Conservation (phyloP, 2,113 vertebrate species). For the Microcebus lehilahytsara region DNA sequence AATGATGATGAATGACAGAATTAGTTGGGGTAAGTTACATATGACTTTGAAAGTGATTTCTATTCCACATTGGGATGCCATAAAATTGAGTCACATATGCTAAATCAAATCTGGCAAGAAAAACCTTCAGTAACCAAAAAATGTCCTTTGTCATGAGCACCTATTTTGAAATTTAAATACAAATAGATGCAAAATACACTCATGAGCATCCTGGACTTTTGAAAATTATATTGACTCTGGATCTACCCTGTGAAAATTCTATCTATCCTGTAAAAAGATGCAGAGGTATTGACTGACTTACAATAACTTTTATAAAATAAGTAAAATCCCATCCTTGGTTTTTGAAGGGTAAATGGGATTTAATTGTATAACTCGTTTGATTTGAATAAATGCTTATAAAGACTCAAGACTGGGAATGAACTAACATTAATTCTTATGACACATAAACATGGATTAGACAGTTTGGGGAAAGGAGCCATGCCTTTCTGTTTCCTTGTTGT, state of each 20-base stretch:
- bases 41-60: conserved; percentile 56
- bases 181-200: not conserved
- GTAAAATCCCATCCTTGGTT: not conserved
- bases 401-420: not conserved
- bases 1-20: conserved; percentile 63
- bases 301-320: not conserved
- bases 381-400: not conserved
- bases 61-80: not conserved
- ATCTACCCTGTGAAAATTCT: not conserved
- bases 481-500: rapidly evolving
- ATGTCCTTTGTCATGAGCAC: not conserved
- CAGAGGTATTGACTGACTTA: not conserved
- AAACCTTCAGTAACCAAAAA: not conserved
- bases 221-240: not conserved
- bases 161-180: not conserved
- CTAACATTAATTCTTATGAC: not conserved
- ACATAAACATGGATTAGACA: not conserved
- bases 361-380: not conserved
- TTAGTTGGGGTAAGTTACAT: conserved; percentile 52
- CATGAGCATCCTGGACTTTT: not conserved
- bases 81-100: not conserved
- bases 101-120: conserved; percentile 54
- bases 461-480: not conserved
- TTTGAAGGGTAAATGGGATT: not conserved
- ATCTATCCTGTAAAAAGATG: not conserved